Conservation (phyloP, 2,797 vertebrate genomes). For the Eremophila alpestris region DNA sequence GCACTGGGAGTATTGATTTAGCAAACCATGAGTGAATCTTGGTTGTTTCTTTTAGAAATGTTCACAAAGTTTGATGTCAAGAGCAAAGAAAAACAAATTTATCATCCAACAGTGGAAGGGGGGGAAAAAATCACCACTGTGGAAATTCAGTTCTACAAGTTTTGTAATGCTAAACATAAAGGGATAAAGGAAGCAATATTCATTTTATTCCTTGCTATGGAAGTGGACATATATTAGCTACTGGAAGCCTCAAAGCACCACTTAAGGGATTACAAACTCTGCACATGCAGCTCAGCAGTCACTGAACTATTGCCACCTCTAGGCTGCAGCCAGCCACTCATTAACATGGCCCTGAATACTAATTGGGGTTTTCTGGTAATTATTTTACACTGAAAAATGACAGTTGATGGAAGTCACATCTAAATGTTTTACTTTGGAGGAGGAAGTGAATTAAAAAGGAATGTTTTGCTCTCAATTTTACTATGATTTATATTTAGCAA, state of each 20-base stretch:
- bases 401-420: background rate
- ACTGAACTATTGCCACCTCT: constrained; percentile 31
- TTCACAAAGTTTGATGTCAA: constrained; percentile 44
- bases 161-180: background rate
- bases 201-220: background rate
- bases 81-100: constrained; percentile 41
- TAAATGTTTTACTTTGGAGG: background rate
- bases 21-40: constrained; percentile 4
- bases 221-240: background rate
- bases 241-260: constrained; percentile 13
- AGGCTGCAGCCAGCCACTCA: background rate
- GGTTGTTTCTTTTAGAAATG: constrained; percentile 52
- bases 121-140: background rate
- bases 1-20: background rate
- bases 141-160: constrained; percentile 4
- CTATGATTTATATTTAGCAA: background rate
- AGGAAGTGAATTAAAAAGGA: background rate
- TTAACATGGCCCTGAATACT: background rate
- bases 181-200: background rate
- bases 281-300: background rate
- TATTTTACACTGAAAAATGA: constrained; percentile 33
- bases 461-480: background rate
- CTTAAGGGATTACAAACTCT: constrained; percentile 36
- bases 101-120: background rate
- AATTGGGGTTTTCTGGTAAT: background rate